Conservation (phyloP, 92 coral and sea anemone genomes). For the Actinernus sp. region DNA sequence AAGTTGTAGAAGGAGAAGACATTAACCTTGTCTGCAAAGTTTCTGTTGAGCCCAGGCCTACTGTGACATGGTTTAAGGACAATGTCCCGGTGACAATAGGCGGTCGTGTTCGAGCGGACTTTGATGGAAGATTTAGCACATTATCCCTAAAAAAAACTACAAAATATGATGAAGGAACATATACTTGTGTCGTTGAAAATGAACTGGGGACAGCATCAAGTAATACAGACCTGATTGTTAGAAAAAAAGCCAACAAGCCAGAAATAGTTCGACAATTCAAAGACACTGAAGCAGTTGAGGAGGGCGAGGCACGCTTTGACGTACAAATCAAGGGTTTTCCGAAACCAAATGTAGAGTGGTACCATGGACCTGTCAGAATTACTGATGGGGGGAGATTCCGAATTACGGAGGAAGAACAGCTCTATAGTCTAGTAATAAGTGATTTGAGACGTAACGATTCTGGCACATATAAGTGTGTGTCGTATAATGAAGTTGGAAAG, state of each 20-base stretch:
- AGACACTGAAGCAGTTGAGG: conserved; percentile 66
- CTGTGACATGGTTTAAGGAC: conserved; percentile 85
- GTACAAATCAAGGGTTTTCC: conserved; percentile 74
- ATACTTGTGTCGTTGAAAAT: conserved; percentile 83
- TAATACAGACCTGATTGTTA: conserved; percentile 66
- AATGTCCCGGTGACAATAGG: conserved; percentile 47
- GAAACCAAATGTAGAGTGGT: conserved; percentile 91
- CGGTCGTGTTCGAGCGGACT: conserved; percentile 53
- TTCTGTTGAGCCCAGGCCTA: conserved; percentile 85
- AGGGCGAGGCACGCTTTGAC: conserved; percentile 71
- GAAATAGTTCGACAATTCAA: conserved; percentile 61
- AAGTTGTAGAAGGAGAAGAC: conserved; percentile 71
- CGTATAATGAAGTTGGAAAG: conserved; percentile 86
- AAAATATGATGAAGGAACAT: conserved; percentile 82
- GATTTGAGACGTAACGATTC: conserved; percentile 85
- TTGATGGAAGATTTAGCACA: conserved; percentile 80
- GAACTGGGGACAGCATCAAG: conserved; percentile 81
- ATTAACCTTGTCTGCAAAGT: conserved; percentile 87
- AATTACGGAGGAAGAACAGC: conserved; percentile 69
- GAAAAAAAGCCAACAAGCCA: conserved; percentile 58
- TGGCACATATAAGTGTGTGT: conserved; percentile 89
- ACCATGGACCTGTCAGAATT: conserved; percentile 71
- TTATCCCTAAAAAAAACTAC: conserved; percentile 63
- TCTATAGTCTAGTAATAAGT: conserved; percentile 67
- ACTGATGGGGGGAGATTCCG: conserved; percentile 61